Base-by-base conservation (phyloP, 2,113 vertebrate genomes). In the Urocitellus parryii region DNA sequence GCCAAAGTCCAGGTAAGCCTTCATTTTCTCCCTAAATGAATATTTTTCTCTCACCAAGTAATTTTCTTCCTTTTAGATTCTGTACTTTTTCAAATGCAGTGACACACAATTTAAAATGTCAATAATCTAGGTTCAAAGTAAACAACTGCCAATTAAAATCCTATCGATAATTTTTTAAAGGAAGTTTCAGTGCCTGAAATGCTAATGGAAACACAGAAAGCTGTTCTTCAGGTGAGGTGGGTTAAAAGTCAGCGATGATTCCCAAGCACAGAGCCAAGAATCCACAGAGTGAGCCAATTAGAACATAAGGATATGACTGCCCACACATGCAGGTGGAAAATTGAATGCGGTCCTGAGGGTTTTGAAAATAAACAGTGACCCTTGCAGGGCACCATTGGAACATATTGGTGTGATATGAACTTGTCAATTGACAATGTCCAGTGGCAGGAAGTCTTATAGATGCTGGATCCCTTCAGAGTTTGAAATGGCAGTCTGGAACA, bases 231-330 rank as follows among this genome's bases (percentile, higher is more conserved):
- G 89, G 92, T 88, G 91, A 95, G 88, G 87, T 94, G 96, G 86
- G 97, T 96, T 81, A 97, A 95, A 95, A 96, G 94, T 90, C 89
- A 65, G 24, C 27, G 83, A 95, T 0, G 8, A 74, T 78, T 92
- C 72, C 76, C 68, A 67, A 96, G 84, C 93, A 14, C 34, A 12
- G 96, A 96, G 97, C 95, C 97, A 97, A 96, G 97, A 94, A 67
- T 51, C 83, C 58, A 25, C 8, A 63, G 3, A 70, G 61, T 0
- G 80, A 95, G 95, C 98, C 97, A 97, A 95, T 92, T 97, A 95
- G 95, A 79, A 24, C 63, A 74, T 1, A 27, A 53, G 89, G 63
- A 77, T 73, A 42, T 27, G 8, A 92, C 96, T 95, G 96, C 97
- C 98, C 90, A 97, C 96, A 95, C 96, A 96, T 9, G 93, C 88